Evolutionary conservation across 2,797 vertebrate species (phyloP).

Genomic region (Meda fulgida): DNA sequence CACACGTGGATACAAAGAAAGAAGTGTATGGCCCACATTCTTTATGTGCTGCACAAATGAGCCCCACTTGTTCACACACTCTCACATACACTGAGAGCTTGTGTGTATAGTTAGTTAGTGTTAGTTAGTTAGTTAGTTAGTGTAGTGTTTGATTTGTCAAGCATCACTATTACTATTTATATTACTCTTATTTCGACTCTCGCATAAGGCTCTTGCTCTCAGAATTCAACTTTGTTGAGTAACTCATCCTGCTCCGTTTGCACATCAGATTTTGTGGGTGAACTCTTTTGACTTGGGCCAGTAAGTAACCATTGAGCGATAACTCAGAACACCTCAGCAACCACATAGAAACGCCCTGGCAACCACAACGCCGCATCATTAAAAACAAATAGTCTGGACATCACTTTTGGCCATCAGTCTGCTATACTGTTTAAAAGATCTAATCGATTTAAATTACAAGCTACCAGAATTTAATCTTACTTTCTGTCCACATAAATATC

Average conservation of each 20-base stretch:
- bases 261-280: background rate
- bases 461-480: background rate
- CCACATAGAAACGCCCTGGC: background rate
- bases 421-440: background rate
- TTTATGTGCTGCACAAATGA: constrained; percentile 42
- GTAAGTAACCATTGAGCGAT: no score
- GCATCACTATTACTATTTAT: background rate
- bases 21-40: constrained; percentile 55
- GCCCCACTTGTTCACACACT: constrained; percentile 7
- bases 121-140: constrained; percentile 6
- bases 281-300: background rate
- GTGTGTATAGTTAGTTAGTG: background rate
- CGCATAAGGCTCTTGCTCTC: no score
- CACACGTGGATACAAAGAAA: constrained; percentile 3
- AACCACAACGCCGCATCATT: background rate
- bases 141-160: background rate
- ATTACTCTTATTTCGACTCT: background rate
- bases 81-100: background rate
- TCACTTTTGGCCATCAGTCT: background rate
- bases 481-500: background rate
- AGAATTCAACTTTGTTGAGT: background rate
- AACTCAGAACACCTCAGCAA: background rate
- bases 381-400: background rate
- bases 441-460: background rate
- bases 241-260: background rate